These are phyloP conservation scores for Danionella dracula DNA, from an alignment of 2,797 vertebrate genomes.

Conservation along the genomic window DNA sequence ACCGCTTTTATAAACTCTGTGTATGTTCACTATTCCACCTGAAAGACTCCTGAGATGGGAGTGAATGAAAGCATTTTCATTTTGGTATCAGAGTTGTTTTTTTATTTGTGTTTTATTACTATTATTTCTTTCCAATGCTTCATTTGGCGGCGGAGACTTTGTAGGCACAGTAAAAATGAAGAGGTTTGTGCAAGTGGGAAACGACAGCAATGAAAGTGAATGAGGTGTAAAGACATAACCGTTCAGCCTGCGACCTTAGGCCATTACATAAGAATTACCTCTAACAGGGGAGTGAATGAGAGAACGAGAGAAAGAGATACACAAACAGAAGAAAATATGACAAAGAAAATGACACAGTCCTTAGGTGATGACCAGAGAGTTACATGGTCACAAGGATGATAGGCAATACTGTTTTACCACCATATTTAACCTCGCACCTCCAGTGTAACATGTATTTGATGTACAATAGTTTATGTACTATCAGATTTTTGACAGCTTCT, in stretches of 20 bases:
- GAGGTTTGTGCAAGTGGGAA: conserved; percentile 20
- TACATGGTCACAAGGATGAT: neutral
- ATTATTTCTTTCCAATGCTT: conserved; percentile 12
- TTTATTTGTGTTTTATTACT: conserved; percentile 14
- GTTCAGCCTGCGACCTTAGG: conserved; percentile 20
- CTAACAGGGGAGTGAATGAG: conserved; percentile 19
- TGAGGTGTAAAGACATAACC: conserved; percentile 35
- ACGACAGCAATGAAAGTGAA: conserved; percentile 35
- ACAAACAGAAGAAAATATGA: conserved; percentile 9
- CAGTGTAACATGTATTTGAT: too few relatives aligned
- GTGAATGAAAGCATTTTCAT: conserved; percentile 26
- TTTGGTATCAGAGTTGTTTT: conserved; percentile 20
- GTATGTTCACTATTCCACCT: conserved; percentile 27
- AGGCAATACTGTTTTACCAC: too few relatives aligned
- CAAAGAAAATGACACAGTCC: neutral
- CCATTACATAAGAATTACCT: conserved; percentile 31
- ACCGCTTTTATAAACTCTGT: conserved; percentile 15
- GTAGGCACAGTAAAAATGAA: conserved; percentile 14
- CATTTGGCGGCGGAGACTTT: conserved; percentile 16
- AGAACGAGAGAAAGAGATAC: conserved; percentile 7
- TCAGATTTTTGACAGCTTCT: too few relatives aligned
- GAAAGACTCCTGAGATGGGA: conserved; percentile 20
- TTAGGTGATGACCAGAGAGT: neutral
- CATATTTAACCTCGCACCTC: too few relatives aligned
- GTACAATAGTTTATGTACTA: too few relatives aligned